phyloP scores from a whole-genome alignment of 2,888 invertebrate species.

The Cerastoderma edule region DNA sequence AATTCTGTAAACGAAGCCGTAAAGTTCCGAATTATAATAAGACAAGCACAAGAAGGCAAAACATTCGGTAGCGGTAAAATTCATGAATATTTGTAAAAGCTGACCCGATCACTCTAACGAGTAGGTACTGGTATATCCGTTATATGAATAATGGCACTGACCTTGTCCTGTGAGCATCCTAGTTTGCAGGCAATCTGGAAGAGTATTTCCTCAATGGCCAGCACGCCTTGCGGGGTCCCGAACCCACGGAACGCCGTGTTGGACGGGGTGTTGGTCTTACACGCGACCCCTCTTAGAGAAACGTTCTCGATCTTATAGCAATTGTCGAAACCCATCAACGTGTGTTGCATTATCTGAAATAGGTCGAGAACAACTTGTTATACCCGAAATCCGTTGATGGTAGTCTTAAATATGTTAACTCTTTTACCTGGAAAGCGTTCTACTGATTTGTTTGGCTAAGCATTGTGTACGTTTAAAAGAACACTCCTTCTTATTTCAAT shows the following conservation, averaged over 20 bases:
- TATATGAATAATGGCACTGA: constrained; percentile 83
- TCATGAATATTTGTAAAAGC: too few relatives aligned
- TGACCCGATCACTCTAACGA: background rate
- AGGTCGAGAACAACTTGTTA: too few relatives aligned
- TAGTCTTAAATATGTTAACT: too few relatives aligned
- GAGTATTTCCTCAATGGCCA: constrained; percentile 73
- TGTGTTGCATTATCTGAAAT: constrained; percentile 90
- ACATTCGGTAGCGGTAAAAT: too few relatives aligned
- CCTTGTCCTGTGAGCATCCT: constrained; percentile 87
- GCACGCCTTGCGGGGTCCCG: constrained; percentile 75
- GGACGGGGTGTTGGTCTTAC: constrained; percentile 95
- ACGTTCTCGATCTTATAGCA: constrained; percentile 91
- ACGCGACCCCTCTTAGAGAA: constrained; percentile 88
- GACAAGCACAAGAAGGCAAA: too few relatives aligned
- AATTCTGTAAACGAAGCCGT: too few relatives aligned
- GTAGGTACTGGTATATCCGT: background rate
- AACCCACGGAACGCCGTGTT: constrained; percentile 93
- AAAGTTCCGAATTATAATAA: too few relatives aligned
- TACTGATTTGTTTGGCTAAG: too few relatives aligned
- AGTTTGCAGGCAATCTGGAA: constrained; percentile 87
- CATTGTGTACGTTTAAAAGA: too few relatives aligned
- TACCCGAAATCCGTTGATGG: too few relatives aligned
- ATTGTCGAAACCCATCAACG: constrained; percentile 85
- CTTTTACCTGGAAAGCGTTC: too few relatives aligned
- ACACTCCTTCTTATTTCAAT: too few relatives aligned